Evolutionary conservation across 53 echinoderm and acorn worm genomes (phyloP).

Genomic region (Apostichopus leukothele): DNA sequence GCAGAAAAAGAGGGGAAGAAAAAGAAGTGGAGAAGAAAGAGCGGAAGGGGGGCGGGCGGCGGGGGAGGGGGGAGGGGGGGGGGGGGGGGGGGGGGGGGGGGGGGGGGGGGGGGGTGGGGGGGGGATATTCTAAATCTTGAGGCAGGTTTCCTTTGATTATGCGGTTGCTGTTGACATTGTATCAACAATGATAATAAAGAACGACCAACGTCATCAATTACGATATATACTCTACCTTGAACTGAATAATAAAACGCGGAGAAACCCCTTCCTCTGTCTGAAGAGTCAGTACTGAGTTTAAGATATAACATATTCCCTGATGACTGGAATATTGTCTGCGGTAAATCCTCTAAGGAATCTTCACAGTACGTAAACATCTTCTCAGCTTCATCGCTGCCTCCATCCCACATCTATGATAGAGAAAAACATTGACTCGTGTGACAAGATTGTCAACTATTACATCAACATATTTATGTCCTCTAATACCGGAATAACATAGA

Average conservation of each 20-base stretch:
- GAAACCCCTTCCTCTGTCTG: not conserved
- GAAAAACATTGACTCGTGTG: not conserved
- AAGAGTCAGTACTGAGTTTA: not conserved
- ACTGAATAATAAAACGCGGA: not conserved
- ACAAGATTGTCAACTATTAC: not conserved
- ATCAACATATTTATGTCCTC: too few species aligned
- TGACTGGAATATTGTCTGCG: not conserved
- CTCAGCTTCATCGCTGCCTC: not conserved
- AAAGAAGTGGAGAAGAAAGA: too few species aligned
- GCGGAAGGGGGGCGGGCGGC: too few species aligned
- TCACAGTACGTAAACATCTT: not conserved
- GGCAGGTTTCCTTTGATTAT: too few species aligned
- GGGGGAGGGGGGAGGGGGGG: too few species aligned
- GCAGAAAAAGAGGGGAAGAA: too few species aligned
- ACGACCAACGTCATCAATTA: not conserved
- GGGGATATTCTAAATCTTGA: too few species aligned
- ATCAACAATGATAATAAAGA: not conserved
- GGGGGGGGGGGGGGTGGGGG: too few species aligned
- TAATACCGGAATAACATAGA: not conserved
- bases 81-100: too few species aligned
- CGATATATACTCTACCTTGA: not conserved
- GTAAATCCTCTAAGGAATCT: not conserved
- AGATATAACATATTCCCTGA: not conserved
- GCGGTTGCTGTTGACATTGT: too few species aligned
- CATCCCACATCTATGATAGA: not conserved